phyloP scores from a whole-genome alignment of 2,113 vertebrate genomes.

The Engystomops pustulosus region DNA sequence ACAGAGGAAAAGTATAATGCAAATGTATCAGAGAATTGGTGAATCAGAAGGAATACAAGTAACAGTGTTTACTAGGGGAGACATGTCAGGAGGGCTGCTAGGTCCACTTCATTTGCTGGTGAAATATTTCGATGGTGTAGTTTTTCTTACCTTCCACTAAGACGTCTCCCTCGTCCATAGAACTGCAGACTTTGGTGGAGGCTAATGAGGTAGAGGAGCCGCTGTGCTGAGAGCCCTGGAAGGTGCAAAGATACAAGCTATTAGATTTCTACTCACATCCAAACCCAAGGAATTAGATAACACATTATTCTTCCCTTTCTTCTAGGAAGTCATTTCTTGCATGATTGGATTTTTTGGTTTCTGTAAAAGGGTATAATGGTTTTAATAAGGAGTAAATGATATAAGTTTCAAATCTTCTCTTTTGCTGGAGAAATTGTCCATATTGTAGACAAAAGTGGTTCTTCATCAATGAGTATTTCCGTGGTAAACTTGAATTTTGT shows the following conservation, averaged over 20 bases:
- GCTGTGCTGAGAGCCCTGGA: constrained; percentile 92
- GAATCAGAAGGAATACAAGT: no score
- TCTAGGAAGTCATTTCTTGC: neutral
- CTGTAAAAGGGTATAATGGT: neutral
- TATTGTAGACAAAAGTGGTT: neutral
- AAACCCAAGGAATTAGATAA: constrained; percentile 41
- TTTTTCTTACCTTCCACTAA: constrained; percentile 84
- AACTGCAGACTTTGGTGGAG: constrained; percentile 97
- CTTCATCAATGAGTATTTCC: neutral
- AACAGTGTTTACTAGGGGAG: no score
- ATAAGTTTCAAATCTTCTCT: neutral
- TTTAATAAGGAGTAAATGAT: neutral
- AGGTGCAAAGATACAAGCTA: constrained; percentile 65
- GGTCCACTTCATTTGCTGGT: no score
- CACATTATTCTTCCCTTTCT: constrained; percentile 53
- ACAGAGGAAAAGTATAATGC: no score
- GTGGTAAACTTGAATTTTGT: neutral
- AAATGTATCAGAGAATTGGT: no score
- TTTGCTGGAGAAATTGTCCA: neutral
- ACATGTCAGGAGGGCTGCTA: no score
- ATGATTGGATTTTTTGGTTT: constrained; percentile 11
- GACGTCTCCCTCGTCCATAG: constrained; percentile 95
- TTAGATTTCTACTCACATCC: neutral
- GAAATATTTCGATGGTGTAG: neutral
- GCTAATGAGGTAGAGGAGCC: constrained; percentile 95